Evolutionary conservation across 92 coral and sea anemone species (phyloP).

Genomic region (Epizoanthus rinbou): DNA sequence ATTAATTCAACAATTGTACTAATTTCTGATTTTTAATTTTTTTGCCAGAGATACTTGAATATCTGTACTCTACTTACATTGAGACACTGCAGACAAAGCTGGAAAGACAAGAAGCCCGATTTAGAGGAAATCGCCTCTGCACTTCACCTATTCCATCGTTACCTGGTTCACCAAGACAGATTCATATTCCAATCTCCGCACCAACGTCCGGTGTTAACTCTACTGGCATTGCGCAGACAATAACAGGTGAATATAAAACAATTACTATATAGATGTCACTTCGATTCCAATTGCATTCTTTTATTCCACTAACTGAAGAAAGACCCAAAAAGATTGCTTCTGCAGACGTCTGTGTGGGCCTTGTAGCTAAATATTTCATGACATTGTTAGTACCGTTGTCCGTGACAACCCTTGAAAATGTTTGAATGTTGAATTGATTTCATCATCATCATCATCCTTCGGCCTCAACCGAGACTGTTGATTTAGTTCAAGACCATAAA

Average conservation of each 20-base stretch:
- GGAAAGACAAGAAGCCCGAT: conserved; percentile 84
- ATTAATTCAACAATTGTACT: not conserved
- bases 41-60: conserved; percentile 47
- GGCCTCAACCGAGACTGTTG: no score
- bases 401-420: no score
- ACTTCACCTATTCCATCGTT: conserved; percentile 44
- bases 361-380: no score
- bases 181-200: conserved; percentile 44
- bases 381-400: no score
- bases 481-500: no score
- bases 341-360: no score
- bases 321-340: no score
- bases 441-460: no score
- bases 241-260: conserved; percentile 61
- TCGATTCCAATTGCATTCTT: not conserved
- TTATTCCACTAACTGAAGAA: not conserved
- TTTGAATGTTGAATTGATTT: no score
- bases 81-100: conserved; percentile 81
- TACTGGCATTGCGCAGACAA: conserved; percentile 76
- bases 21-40: not conserved
- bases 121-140: conserved; percentile 62
- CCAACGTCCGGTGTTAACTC: conserved; percentile 40
- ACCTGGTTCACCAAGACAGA: conserved; percentile 47
- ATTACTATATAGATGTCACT: no score
- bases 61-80: conserved; percentile 62